A percentile compares a stretch with the other conserved stretches of the same genome.
phyloP scores from a whole-genome alignment of 53 echinoderm and acorn worm genomes.

The Crossaster papposus region DNA sequence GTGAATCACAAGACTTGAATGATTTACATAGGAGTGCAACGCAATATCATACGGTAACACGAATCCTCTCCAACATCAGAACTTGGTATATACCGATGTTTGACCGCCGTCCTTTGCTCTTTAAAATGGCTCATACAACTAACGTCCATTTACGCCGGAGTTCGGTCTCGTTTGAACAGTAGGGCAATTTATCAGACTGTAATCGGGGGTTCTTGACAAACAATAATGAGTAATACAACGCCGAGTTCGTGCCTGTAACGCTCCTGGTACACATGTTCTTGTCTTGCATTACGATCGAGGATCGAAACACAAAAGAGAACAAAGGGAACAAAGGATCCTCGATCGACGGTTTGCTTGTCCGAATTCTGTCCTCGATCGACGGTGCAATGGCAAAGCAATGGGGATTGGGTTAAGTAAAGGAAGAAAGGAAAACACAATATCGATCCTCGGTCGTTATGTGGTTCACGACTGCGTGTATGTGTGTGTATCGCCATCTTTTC shows the following conservation, averaged over 20 bases:
- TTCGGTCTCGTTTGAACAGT: constrained; percentile 8
- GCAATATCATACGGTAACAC: background rate
- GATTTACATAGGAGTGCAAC: background rate
- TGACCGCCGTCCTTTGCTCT: background rate
- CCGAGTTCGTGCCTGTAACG: background rate
- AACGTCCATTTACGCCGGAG: background rate
- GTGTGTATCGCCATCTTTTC: background rate
- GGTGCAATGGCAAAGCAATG: no score
- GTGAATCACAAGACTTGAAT: background rate
- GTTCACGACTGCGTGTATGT: no score
- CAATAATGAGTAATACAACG: constrained; percentile 1
- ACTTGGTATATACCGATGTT: background rate
- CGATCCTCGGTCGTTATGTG: no score
- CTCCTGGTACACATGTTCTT: background rate
- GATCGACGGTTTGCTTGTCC: no score
- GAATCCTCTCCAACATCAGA: background rate
- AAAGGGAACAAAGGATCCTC: no score
- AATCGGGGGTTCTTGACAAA: constrained; percentile 3
- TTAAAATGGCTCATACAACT: background rate
- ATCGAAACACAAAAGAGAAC: no score
- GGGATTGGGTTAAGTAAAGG: no score
- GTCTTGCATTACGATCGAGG: no score
- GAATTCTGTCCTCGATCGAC: no score
- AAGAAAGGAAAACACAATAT: no score
- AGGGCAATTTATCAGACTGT: background rate